These are phyloP conservation scores for Sphaeridia pumilis DNA, from an alignment of 2,888 invertebrate species.

Conservation along the genomic window DNA sequence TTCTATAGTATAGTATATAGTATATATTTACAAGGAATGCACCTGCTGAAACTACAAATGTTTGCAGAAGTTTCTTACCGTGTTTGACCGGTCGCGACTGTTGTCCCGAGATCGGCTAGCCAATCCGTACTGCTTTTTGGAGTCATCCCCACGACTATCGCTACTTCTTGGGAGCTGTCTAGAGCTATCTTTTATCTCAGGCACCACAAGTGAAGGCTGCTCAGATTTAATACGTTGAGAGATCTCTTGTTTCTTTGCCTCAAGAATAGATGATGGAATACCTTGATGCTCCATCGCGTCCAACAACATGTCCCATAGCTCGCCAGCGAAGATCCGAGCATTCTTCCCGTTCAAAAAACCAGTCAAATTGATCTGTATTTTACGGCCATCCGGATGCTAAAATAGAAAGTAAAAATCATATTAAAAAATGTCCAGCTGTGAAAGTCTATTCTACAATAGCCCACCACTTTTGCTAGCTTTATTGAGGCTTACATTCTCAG, in stretches of 20 bases:
- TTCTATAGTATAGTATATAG: neutral
- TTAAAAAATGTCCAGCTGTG: too few relatives aligned
- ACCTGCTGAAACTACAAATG: neutral
- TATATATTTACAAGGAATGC: neutral
- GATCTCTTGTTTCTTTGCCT: constrained; percentile 94
- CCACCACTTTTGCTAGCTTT: too few relatives aligned
- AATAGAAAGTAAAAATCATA: neutral
- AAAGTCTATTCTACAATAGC: too few relatives aligned
- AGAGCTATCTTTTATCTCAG: neutral
- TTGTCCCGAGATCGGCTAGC: neutral
- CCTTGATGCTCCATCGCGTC: constrained; percentile 94
- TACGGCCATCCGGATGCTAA: constrained; percentile 72
- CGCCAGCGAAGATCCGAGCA: constrained; percentile 93
- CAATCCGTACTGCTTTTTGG: neutral
- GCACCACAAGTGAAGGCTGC: neutral
- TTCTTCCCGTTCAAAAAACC: constrained; percentile 97
- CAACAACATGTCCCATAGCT: constrained; percentile 87
- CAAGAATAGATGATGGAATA: constrained; percentile 86
- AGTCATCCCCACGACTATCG: neutral
- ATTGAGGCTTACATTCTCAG: constrained; percentile 63
- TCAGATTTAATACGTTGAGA: constrained; percentile 52
- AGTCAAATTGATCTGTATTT: constrained; percentile 99
- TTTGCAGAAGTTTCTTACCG: neutral
- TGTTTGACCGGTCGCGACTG: neutral
- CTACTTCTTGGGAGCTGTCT: neutral